Evolutionary conservation across 2,888 invertebrate species (phyloP), one percentile per base, ranked within the genome.

Genomic region (Elysia crispata): DNA sequence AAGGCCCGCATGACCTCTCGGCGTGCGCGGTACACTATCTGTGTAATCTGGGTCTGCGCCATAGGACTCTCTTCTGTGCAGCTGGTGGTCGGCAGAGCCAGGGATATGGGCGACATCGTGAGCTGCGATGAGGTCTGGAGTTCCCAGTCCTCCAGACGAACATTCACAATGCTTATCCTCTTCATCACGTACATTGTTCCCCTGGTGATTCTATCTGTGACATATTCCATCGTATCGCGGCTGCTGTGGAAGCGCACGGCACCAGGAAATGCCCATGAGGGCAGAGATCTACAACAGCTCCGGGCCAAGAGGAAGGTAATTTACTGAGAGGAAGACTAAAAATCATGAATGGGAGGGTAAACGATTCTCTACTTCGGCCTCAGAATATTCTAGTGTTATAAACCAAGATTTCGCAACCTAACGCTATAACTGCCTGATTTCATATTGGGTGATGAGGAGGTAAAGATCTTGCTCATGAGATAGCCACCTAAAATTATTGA

Each of bases 201-300:
- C 11, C 76, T 82, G 49, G 76, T 78, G n/a, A 91, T 92, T n/a
- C 89, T 93, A 30, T 89, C 91, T 1, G 90, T 92, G 83, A 92
- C 93, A 15, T 93, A 93, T 86, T 87, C 92, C 60, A 89, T 92
- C 78, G 92, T 93, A 41, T 92, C 92, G 25, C 87, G 90, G 83
- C 88, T 92, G 77, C 89, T 93, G 83, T 93, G 93, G 92, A 87
- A 91, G 64, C 87, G 93, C 31, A 91, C 92, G 8, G 88, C 92
- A 0, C 93, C 93, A 0, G 93, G 93, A 3, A 93, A 93, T 83
- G 92, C 93, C 0, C 92, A 93, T 82, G 88, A 90, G 15, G 87
- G 86, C 11, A 83, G 93, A 66, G 93, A 93, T 85, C 86, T 89
- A 62, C 91, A 92, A 11, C 93, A 93, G 84, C 87, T 92, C 15